Conservation (phyloP, 2,113 vertebrate species). For the Rhadina sibilatrix region DNA sequence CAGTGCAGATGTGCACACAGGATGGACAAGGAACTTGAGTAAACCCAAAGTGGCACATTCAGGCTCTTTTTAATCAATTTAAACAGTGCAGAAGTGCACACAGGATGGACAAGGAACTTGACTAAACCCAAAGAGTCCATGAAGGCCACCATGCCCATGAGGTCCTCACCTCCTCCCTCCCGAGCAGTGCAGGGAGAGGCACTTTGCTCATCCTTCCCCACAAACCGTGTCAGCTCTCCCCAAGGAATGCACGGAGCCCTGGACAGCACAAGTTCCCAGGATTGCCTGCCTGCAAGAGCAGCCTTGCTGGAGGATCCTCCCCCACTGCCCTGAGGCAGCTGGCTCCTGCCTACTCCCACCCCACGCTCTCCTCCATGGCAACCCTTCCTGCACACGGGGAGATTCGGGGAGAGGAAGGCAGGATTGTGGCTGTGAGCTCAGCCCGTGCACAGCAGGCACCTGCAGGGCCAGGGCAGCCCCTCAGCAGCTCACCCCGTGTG, state of each 20-base stretch:
- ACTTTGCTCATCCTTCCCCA: background rate
- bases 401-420: background rate
- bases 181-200: accelerated
- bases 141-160: accelerated
- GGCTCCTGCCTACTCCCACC: constrained; percentile 32
- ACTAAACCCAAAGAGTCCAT: background rate
- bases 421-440: background rate
- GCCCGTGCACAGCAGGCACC: background rate
- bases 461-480: background rate
- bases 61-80: no score
- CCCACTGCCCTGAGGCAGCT: background rate
- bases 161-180: background rate
- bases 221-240: accelerated
- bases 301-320: background rate
- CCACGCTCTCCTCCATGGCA: constrained; percentile 56
- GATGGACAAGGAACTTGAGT: no score
- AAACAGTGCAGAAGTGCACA: accelerated
- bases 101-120: background rate
- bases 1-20: no score
- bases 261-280: background rate
- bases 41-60: no score
- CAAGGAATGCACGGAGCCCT: accelerated
- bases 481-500: accelerated
- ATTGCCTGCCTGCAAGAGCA: background rate
- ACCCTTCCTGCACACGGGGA: background rate